Evolutionary conservation across 2,113 vertebrate genomes (phyloP), one percentile per base, ranked within the genome.

Genomic region (Leptocoma aspasia): DNA sequence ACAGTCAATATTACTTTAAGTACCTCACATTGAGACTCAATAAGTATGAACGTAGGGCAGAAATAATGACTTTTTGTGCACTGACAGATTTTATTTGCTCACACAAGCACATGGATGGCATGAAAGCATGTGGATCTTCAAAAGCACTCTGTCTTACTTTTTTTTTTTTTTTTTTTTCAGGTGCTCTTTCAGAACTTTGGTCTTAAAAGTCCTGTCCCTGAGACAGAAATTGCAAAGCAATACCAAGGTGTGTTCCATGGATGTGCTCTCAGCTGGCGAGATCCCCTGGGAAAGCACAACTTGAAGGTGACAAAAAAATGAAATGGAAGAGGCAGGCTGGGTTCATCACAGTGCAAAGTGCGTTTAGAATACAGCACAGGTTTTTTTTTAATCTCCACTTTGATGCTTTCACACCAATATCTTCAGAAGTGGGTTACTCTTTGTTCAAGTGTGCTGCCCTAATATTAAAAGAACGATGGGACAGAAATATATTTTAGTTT

Each of bases 321-420:
- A 54, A 86, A 59, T 11, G 20, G 35, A 66, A 80, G 11, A 28
- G 10, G 4, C 7, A 45, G 39, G 2, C 7, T 54, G 45, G n/a
- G 23, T 12, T 81, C 68, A 54, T 11, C 26, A 27, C 20, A 53
- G 16, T 44, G 21, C 6, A 3, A 52, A 54, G 19, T 10, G 7
- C 15, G 26, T 69, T 33, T 69, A 23, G 26, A 24, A 31, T 31
- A 57, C 6, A 7, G 13, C 2, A 21, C 0, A 12, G 6, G 2
- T 10, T 31, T 65, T 65, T 4, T 6, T 73, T 66, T 37, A 39
- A n/a, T 50, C 37, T 69, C 31, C 20, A 22, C 3, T 87, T 24
- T 1, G 3, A 31, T 33, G 15, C 2, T 9, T 57, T 39, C 16
- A 33, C 5, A 20, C 2, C 22, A 18, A 47, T 3, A 77, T 18